phyloP scores from a whole-genome alignment of 2,888 invertebrate species.

The Erebia palarica region DNA sequence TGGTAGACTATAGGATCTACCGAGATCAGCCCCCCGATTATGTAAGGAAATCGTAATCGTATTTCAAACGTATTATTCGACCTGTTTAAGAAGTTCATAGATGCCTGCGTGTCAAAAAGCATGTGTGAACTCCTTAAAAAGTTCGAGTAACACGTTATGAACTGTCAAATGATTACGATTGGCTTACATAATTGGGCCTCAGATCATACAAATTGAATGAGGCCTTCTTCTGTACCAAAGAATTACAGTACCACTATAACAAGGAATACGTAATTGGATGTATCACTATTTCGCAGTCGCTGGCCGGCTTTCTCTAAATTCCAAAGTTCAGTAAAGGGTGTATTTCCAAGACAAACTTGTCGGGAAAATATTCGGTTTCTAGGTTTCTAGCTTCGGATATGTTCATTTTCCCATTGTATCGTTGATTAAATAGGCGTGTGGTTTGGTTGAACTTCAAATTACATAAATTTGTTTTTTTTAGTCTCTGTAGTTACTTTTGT shows the following conservation, averaged over 20 bases:
- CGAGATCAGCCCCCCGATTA: too few relatives aligned
- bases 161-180: too few relatives aligned
- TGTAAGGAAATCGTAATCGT: too few relatives aligned
- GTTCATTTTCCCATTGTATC: background rate
- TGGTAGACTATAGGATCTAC: background rate
- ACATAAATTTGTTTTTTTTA: background rate
- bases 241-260: constrained; percentile 1
- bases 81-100: too few relatives aligned
- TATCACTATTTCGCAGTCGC: constrained; percentile 15
- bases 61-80: too few relatives aligned
- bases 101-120: too few relatives aligned
- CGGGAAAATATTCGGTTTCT: background rate
- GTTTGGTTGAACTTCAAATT: background rate
- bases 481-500: background rate
- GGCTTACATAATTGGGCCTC: too few relatives aligned
- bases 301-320: constrained; percentile 2
- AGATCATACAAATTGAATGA: constrained; percentile 10
- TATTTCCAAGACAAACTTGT: constrained; percentile 15
- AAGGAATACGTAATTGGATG: constrained; percentile 12
- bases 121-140: too few relatives aligned
- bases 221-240: background rate
- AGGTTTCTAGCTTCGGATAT: background rate
- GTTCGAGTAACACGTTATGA: too few relatives aligned
- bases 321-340: background rate
- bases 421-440: background rate